Base-by-base conservation (phyloP, 2,888 invertebrate genomes). In the Lasioglossum leucozonium region DNA sequence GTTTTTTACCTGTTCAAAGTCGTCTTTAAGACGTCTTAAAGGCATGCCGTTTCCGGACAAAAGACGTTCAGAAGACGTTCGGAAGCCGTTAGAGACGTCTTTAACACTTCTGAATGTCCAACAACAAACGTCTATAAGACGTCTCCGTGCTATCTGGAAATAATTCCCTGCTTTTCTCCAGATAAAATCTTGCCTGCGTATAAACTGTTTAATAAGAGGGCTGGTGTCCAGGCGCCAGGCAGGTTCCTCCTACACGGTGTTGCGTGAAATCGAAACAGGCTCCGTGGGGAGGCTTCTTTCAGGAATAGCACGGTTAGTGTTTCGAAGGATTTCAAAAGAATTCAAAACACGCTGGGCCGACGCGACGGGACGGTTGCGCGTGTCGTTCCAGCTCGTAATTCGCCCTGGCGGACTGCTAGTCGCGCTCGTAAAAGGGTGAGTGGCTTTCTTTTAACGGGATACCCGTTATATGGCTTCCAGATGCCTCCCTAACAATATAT, bases 401-500 rank as follows among this genome's bases (percentile, higher is more conserved):
- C 62, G 55, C 77, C 76, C 51, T 51, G 26, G 71, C 55, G 55
- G 30, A 34, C 65, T 67, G 65, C 67, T 11, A n/a, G 67, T 10
- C 40, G 69, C 34, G 67, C 62, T 62, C 62, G 77, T 77, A 81
- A 87, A 87, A 79, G 85, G 79, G 72, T 73, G 73, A 79, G 71
- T 78, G 75, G 51, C 71, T 74, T 69, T 74, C 76, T 79, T 72
- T 86, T 82, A 87, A 89, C 81, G 72, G 72, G 79, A 80, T 72
- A 74, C 65, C 74, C 79, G 81, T 77, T 82, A 76, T 73, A 71
- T 11, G 79, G 81, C 75, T 89, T 87, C 81, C 79, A 79, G 72
- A 79, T 89, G 71, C 75, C 77, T 81, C 81, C 67, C 40, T 72
- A 72, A 76, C 76, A 73, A 83, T 72, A 40, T 72, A 40, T 55